These are phyloP conservation scores for Silvanus unidentatus DNA, from an alignment of 2,888 invertebrate species.

Conservation along the genomic window DNA sequence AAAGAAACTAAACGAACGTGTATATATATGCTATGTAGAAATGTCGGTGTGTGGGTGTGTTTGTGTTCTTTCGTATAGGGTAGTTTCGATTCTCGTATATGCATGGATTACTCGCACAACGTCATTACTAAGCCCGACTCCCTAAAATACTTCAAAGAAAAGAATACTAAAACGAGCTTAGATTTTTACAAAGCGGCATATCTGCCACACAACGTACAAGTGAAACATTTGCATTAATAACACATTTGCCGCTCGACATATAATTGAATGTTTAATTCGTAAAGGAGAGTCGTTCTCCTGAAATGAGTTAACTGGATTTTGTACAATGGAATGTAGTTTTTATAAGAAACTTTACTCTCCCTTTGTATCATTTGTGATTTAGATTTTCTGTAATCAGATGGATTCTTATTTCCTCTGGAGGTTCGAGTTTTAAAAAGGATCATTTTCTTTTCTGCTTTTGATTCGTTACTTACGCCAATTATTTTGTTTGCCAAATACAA, in stretches of 20 bases:
- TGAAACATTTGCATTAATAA: background rate
- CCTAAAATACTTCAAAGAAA: conserved; percentile 43
- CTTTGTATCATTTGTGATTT: conserved; percentile 39
- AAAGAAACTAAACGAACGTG: conserved; percentile 25
- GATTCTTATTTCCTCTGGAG: conserved; percentile 14
- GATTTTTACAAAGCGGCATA: conserved; percentile 21
- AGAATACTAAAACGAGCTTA: conserved; percentile 25
- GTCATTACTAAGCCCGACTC: conserved; percentile 39
- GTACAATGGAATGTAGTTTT: conserved; percentile 39
- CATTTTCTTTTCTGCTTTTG: conserved; percentile 12
- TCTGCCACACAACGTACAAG: background rate
- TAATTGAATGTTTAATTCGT: conserved; percentile 34
- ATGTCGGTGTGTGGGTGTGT: conserved; percentile 18
- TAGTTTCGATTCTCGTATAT: conserved; percentile 34
- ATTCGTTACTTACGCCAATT: conserved; percentile 23
- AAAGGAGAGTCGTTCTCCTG: conserved; percentile 35
- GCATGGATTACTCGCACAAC: conserved; percentile 44
- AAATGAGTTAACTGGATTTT: conserved; percentile 42
- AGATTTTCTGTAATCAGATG: conserved; percentile 34
- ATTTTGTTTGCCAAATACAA: conserved; percentile 11
- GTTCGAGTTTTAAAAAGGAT: conserved; percentile 10
- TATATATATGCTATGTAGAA: too few species aligned
- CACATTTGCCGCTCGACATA: conserved; percentile 24
- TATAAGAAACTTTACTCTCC: conserved; percentile 35
- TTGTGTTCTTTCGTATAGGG: conserved; percentile 15